Conservation (phyloP, 2,797 vertebrate species). For the Onychomys torridus region DNA sequence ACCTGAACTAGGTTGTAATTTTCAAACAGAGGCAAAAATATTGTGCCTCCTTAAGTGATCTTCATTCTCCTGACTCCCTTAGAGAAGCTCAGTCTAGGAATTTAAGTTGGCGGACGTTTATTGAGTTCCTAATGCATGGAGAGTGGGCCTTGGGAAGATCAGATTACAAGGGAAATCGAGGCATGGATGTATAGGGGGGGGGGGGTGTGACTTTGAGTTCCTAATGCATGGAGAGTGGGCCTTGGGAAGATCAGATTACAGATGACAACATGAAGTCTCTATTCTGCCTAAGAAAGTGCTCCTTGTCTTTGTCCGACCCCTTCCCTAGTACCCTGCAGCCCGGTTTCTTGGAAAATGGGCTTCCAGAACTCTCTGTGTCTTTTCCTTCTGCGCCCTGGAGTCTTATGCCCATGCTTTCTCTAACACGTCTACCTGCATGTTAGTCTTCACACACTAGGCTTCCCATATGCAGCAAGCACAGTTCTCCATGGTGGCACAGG, state of each 20-base stretch:
- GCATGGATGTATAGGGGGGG: background rate
- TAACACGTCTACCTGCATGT: background rate
- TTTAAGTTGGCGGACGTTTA: slow-evolving; percentile 39
- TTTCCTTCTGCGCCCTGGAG: background rate
- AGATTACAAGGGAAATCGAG: slow-evolving; percentile 28
- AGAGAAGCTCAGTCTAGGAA: slow-evolving; percentile 12
- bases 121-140: background rate
- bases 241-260: no score
- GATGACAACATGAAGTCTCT: background rate
- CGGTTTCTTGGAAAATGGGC: slow-evolving; percentile 9
- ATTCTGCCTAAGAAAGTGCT: background rate
- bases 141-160: background rate
- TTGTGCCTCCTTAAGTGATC: background rate
- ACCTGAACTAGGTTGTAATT: background rate
- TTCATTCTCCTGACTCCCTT: slow-evolving; percentile 1
- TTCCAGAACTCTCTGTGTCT: background rate
- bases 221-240: no score
- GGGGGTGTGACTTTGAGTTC: background rate
- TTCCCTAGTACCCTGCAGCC: background rate
- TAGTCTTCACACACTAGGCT: background rate
- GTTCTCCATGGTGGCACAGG: no score
- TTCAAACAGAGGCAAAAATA: slow-evolving; percentile 38
- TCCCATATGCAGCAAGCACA: slow-evolving; percentile 26
- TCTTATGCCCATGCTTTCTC: background rate
- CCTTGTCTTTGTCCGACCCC: background rate